Conservation (phyloP, 2,888 invertebrate genomes). For the Tenthredo notha region DNA sequence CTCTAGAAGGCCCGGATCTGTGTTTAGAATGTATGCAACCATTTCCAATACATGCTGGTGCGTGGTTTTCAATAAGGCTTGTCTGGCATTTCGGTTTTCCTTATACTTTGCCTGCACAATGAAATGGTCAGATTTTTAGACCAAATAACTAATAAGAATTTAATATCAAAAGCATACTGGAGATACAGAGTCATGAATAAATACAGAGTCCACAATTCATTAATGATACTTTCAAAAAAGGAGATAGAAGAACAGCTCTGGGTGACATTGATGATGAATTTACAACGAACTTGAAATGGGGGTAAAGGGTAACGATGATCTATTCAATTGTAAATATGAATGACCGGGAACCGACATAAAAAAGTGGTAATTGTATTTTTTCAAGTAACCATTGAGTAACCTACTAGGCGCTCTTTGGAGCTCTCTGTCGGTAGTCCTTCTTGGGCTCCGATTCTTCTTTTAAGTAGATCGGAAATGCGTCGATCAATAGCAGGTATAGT, state of each 20-base stretch:
- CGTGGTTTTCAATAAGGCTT: slow-evolving; percentile 78
- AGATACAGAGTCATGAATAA: background rate
- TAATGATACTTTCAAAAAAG: background rate
- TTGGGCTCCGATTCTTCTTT: slow-evolving; percentile 64
- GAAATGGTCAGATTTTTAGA: slow-evolving; percentile 40
- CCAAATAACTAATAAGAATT: slow-evolving; percentile 4
- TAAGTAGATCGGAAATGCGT: slow-evolving; percentile 69
- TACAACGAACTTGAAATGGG: background rate
- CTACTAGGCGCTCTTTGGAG: slow-evolving; percentile 68
- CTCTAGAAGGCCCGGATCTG: slow-evolving; percentile 81
- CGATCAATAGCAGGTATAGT: slow-evolving; percentile 71
- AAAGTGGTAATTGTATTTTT: background rate
- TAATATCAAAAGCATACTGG: background rate
- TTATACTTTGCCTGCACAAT: slow-evolving; percentile 81
- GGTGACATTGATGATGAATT: background rate
- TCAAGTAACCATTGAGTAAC: slow-evolving; percentile 45
- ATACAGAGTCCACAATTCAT: background rate
- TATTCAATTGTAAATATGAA: background rate
- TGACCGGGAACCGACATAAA: background rate
- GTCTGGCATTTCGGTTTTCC: slow-evolving; percentile 80
- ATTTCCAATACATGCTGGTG: slow-evolving; percentile 86
- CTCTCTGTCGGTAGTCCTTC: slow-evolving; percentile 65
- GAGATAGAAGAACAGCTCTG: background rate
- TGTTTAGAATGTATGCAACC: slow-evolving; percentile 81
- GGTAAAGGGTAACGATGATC: background rate